Evolutionary conservation across 2,113 vertebrate genomes (phyloP), one percentile per base, ranked within the genome.

Genomic region (Perccottus glenii): DNA sequence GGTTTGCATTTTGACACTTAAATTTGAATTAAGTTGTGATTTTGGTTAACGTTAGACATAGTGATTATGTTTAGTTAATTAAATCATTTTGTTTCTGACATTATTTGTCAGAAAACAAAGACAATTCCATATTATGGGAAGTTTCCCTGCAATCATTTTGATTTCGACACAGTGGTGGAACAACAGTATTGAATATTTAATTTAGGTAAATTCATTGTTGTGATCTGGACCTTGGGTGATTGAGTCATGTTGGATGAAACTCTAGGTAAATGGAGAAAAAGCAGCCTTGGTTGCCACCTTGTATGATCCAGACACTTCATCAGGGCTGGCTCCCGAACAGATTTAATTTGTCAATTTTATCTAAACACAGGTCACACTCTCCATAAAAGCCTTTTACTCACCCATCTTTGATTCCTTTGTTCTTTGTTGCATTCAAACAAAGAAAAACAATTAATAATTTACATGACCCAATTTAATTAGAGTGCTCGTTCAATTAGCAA

Each of bases 381-480:
- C 36, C 55, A 43, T 27, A 58, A 58, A n/a, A 33, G 10, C 57
- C 12, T 57, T 36, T 43, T 15, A n/a, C 45, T 52, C 7, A 46
- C 14, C 38, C 2, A 12, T 32, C 42, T 36, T 47, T 58, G 49
- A 53, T 61, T 15, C 11, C 55, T 46, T 57, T 16, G 55, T 44
- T 57, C 66, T 19, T 66, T 47, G 32, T 11, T 55, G 16, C 67
- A 69, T 58, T 75, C 61, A 73, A 61, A 74, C 56, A 74, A 83
- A 83, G 67, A 61, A 66, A 70, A 64, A 70, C 67, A 61, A 73
- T 78, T 63, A 65, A 73, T 78, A 44, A 80, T 78, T 50, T 50
- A 46, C 65, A 69, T 66, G 56, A 71, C 66, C 68, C 40, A 58
- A 67, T 71, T 81, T 80, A 76, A 82, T 87, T 73, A 80, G 64